Evolutionary conservation across 2,113 vertebrate genomes (phyloP).

Genomic region (Calypte anna): DNA sequence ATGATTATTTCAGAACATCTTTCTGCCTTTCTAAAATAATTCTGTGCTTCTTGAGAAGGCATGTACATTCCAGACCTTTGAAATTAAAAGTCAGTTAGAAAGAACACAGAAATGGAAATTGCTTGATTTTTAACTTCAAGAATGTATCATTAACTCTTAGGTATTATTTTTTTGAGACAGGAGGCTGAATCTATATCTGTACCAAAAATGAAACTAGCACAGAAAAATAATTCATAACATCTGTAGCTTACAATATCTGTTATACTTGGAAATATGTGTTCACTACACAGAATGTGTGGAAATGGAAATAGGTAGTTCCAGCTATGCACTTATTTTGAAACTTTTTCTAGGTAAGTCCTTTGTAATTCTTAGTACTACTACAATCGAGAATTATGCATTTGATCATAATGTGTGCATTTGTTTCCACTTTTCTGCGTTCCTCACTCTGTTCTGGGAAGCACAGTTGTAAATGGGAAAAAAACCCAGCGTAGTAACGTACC

Average conservation of each 20-base stretch:
- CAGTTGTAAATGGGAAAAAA: background rate
- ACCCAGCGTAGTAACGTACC: background rate
- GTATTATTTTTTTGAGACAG: background rate
- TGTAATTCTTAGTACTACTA: background rate
- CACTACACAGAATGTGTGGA: background rate
- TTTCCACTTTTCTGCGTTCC: background rate
- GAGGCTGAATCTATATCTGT: background rate
- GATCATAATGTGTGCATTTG: background rate
- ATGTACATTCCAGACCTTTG: background rate
- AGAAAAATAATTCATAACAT: constrained; percentile 52
- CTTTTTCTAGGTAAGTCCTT: background rate
- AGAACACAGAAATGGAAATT: background rate
- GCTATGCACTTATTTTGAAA: background rate
- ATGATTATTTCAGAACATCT: background rate
- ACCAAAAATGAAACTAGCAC: constrained; percentile 17
- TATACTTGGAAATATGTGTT: constrained; percentile 2
- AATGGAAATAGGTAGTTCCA: background rate
- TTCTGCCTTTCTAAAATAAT: background rate
- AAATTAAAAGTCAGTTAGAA: background rate
- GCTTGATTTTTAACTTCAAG: background rate
- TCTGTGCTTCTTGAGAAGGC: background rate
- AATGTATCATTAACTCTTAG: background rate
- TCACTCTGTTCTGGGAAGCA: background rate
- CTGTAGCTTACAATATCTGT: background rate
- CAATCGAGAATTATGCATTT: background rate